Evolutionary conservation across 2,888 invertebrate species (phyloP), one percentile per base, ranked within the genome.

Genomic region (Eilema sororculum): DNA sequence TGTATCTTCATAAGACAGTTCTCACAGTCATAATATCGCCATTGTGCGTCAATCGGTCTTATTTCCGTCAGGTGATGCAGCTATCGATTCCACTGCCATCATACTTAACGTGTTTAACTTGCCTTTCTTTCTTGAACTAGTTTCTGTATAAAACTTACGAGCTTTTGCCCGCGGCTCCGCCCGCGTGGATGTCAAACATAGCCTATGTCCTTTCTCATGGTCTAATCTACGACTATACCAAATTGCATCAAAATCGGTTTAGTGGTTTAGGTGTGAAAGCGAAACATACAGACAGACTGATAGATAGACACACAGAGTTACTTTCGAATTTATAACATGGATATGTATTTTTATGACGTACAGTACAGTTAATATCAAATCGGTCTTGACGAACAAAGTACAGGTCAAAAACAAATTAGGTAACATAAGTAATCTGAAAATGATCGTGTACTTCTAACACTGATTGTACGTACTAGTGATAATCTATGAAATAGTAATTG

Each of bases 21-120:
- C 81, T 65, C 79, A 80, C 64, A 24, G 22, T 52, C 72, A 77
- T 83, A 78, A 67, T 62, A 63, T 76, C 9, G 33, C 52, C 10
- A 68, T 68, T 64, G 64, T 73, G 60, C 68, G 30, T 59, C 76
- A 73, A 72, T 72, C 71, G 65, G 65, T 76, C 57, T 68, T 65
- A 65, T 76, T 77, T 76, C 71, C 70, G 16, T 60, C 13, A 20
- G 25, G 13, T 28, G 28, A 59, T 59, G 59, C 69, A 68, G 58
- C 72, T 70, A 79, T 68, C 60, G 62, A 57, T 30, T 3, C 61
- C 52, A 52, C 60, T 41, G 52, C 52, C 52, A n/a, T 28, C n/a
- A 65, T 25, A 46, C 22, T 22, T 64, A 64, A 6, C 1, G 25
- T 52, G 41, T 20, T 52, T 41, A 63, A 41, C 12, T 13, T 57